Conservation (phyloP, 2,888 invertebrate genomes). For the Drosophila ezoana region DNA sequence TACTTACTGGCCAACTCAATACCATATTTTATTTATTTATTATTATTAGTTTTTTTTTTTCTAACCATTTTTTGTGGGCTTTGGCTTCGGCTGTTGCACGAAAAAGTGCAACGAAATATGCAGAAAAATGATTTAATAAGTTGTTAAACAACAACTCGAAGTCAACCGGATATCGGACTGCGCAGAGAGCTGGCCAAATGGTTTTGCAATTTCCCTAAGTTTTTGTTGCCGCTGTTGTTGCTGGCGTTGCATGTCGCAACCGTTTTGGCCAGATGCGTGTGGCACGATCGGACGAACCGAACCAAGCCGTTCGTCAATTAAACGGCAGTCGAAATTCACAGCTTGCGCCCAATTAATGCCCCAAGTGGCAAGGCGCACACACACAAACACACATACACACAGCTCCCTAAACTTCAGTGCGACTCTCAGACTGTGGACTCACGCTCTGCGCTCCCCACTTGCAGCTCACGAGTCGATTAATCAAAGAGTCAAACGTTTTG, state of each 20-base stretch:
- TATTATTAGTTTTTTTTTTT: constrained; percentile 10
- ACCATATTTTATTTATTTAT: constrained; percentile 19
- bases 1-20: constrained; percentile 24
- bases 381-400: constrained; percentile 6
- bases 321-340: constrained; percentile 42
- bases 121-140: constrained; percentile 68
- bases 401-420: background rate
- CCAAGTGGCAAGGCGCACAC: constrained; percentile 14
- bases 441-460: constrained; percentile 4
- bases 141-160: constrained; percentile 59
- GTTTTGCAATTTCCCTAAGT: constrained; percentile 68
- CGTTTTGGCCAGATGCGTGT: constrained; percentile 54
- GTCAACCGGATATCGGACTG: constrained; percentile 60
- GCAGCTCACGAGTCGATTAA: constrained; percentile 45
- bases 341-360: constrained; percentile 56
- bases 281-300: constrained; percentile 41
- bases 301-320: constrained; percentile 43
- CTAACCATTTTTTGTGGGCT: constrained; percentile 12
- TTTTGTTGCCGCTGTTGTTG: constrained; percentile 16
- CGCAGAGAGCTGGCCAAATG: constrained; percentile 45
- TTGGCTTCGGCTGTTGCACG: constrained; percentile 10
- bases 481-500: constrained; percentile 46
- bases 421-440: too few relatives aligned
- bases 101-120: constrained; percentile 38
- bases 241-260: constrained; percentile 47